Percentiles rank a stretch among this genome's conserved stretches.
These are phyloP conservation scores for Pantelozetes paolii DNA, from an alignment of 2,888 invertebrate species.

Conservation along the genomic window DNA sequence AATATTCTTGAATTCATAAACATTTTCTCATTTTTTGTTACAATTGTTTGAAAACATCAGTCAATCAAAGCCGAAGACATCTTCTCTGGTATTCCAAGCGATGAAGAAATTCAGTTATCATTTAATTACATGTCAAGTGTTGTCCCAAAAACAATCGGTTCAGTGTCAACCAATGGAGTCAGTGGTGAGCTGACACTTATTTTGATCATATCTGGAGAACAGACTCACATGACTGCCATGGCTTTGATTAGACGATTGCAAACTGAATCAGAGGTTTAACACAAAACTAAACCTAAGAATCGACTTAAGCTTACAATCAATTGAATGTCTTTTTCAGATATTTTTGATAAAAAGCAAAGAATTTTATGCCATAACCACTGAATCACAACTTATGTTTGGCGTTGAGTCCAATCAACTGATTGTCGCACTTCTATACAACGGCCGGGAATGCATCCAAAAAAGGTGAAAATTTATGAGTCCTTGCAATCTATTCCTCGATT, in stretches of 20 bases:
- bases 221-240: background rate
- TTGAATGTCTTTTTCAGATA: background rate
- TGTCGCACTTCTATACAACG: conserved; percentile 25
- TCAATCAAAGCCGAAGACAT: conserved; percentile 34
- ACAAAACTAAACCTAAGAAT: background rate
- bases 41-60: no score
- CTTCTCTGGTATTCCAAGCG: conserved; percentile 22
- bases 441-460: background rate
- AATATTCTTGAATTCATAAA: no score
- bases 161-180: background rate
- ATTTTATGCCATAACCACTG: conserved; percentile 25
- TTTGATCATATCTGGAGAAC: conserved; percentile 53
- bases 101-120: conserved; percentile 21
- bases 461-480: conserved; percentile 7
- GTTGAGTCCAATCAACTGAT: conserved; percentile 30
- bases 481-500: no score
- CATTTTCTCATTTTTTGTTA: background rate
- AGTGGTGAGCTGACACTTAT: conserved; percentile 51
- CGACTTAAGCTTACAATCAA: background rate
- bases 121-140: conserved; percentile 45
- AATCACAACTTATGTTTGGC: conserved; percentile 26
- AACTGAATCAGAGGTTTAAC: conserved; percentile 7
- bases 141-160: conserved; percentile 47
- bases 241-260: background rate
- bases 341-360: conserved; percentile 26